A percentile compares a stretch with the other conserved stretches of the same genome.
Evolutionary conservation across 2,113 vertebrate species (phyloP).

Genomic region (Phrynosoma blainvillii): DNA sequence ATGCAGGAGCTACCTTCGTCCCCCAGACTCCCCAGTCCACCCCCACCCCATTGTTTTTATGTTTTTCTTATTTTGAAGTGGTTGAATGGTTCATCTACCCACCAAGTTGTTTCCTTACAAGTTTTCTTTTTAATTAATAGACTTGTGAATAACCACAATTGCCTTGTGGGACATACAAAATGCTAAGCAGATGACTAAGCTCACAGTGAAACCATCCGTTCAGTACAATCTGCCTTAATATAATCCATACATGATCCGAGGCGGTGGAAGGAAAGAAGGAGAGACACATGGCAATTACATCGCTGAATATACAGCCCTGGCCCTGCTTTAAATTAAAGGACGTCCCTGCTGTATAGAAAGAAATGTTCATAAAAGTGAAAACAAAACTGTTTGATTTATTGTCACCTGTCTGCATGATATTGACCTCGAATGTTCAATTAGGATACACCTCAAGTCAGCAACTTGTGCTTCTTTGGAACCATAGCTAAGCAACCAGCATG

Average conservation of each 20-base stretch:
- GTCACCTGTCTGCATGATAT: conserved; percentile 71
- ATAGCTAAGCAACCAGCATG: not conserved
- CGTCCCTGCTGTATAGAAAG: conserved; percentile 70
- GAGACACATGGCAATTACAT: conserved; percentile 61
- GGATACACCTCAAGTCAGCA: not conserved
- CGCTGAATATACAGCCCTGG: conserved; percentile 57
- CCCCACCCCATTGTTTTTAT: conserved; percentile 31
- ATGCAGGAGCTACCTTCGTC: not conserved
- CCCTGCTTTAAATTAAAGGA: conserved; percentile 78
- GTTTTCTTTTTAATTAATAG: conserved; percentile 81
- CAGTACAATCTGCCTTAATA: conserved; percentile 73
- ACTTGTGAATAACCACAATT: conserved; percentile 78
- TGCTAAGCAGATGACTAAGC: conserved; percentile 76
- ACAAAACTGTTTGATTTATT: conserved; percentile 64
- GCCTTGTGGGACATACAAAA: conserved; percentile 74
- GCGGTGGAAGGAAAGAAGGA: conserved; percentile 47
- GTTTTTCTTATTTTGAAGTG: conserved; percentile 68
- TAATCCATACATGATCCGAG: conserved; percentile 69
- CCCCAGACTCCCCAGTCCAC: no score
- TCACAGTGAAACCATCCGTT: conserved; percentile 69
- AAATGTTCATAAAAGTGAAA: conserved; percentile 71
- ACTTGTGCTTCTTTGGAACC: not conserved
- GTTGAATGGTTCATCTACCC: conserved; percentile 63
- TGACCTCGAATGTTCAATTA: not conserved
- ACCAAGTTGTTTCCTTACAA: conserved; percentile 68